Evolutionary conservation across 1,140 invertebrate species (phyloP).

Genomic region (Arion vulgaris): DNA sequence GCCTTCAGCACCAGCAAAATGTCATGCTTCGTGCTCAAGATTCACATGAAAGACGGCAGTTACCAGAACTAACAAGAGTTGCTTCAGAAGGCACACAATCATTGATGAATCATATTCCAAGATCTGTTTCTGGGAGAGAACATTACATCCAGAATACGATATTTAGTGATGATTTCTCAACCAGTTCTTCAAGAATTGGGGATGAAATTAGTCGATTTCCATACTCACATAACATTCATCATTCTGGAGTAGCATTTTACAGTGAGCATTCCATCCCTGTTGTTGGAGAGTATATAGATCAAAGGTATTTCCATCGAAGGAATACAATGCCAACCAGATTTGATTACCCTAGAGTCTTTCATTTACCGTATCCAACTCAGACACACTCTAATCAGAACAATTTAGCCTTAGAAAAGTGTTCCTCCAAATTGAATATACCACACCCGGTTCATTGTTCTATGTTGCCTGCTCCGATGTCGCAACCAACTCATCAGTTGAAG

Average conservation of each 20-base stretch:
- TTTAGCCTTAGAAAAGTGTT: background rate
- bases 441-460: too few relatives aligned
- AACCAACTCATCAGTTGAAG: background rate
- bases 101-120: background rate
- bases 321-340: slow-evolving; percentile 5
- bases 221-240: background rate
- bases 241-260: background rate
- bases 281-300: background rate
- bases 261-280: background rate
- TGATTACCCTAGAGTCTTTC: background rate
- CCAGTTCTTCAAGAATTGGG: background rate
- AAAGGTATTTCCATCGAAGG: background rate
- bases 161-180: background rate
- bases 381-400: background rate
- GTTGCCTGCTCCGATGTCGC: too few relatives aligned
- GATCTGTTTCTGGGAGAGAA: background rate
- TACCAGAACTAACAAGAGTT: background rate
- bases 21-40: background rate
- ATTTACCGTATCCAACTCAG: background rate
- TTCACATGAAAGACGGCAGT: background rate
- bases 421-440: background rate
- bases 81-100: background rate
- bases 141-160: background rate
- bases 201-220: background rate
- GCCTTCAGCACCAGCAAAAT: background rate